phyloP scores from a whole-genome alignment of 2,888 invertebrate genomes.

The Ectobius pallidus region DNA sequence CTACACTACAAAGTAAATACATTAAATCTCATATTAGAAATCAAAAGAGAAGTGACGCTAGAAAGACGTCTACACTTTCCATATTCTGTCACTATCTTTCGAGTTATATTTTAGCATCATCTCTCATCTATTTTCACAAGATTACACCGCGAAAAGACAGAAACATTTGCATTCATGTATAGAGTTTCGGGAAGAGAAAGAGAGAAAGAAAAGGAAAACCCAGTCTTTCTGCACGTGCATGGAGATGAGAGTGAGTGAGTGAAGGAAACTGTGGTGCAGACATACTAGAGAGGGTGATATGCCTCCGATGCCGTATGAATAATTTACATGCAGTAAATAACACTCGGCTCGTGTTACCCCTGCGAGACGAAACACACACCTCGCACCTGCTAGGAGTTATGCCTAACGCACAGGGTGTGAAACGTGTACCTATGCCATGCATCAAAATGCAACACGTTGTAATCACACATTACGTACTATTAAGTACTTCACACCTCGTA shows the following conservation, averaged over 20 bases:
- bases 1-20: too few species aligned
- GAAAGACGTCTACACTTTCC: too few species aligned
- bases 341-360: neutral
- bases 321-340: conserved; percentile 11
- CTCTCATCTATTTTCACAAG: too few species aligned
- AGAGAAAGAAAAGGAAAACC: neutral
- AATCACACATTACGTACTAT: too few species aligned
- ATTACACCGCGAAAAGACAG: too few species aligned
- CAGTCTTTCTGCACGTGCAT: neutral
- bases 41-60: too few species aligned
- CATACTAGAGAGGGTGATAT: neutral
- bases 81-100: too few species aligned
- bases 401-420: neutral
- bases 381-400: conserved; percentile 5
- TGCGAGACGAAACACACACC: neutral
- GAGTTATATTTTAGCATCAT: too few species aligned
- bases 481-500: too few species aligned
- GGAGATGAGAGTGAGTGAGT: neutral
- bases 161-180: neutral
- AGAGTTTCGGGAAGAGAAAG: neutral
- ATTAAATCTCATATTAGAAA: too few species aligned
- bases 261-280: neutral
- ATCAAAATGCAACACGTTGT: too few species aligned
- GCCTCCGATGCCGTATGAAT: conserved; percentile 11
- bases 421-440: too few species aligned